Evolutionary conservation across 2,888 invertebrate species (phyloP).

Genomic region (Pomacea canaliculata): DNA sequence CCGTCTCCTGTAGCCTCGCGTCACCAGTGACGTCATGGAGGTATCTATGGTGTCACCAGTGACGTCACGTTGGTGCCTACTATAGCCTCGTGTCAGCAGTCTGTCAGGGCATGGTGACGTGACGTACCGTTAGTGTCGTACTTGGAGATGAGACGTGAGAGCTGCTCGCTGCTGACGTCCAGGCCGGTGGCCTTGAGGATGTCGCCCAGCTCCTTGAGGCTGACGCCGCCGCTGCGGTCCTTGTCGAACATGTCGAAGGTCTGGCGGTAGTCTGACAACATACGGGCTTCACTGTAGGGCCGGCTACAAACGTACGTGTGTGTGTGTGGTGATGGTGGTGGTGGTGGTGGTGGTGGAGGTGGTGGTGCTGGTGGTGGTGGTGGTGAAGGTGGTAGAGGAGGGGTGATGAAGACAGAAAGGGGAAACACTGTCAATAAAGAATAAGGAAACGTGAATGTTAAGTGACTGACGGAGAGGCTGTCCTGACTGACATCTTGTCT

Average conservation of each 20-base stretch:
- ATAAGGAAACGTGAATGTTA: too few relatives aligned
- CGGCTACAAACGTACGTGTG: too few relatives aligned
- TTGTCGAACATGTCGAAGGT: constrained; percentile 26
- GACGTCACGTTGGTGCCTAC: too few relatives aligned
- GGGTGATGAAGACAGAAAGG: too few relatives aligned
- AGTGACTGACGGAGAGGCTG: neutral
- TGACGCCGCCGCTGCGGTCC: constrained; percentile 30
- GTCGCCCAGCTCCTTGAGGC: constrained; percentile 30
- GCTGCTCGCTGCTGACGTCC: constrained; percentile 21
- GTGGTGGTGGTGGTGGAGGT: neutral
- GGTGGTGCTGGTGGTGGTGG: neutral
- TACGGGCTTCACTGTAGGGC: neutral
- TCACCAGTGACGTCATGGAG: too few relatives aligned
- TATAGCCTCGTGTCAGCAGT: too few relatives aligned
- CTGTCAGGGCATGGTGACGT: neutral
- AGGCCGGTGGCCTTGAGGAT: constrained; percentile 32
- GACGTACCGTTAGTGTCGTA: constrained; percentile 19
- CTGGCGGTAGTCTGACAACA: constrained; percentile 24
- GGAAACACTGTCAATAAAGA: too few relatives aligned
- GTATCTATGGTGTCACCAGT: too few relatives aligned
- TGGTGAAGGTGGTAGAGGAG: too few relatives aligned
- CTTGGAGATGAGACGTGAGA: constrained; percentile 6
- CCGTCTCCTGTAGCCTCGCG: too few relatives aligned
- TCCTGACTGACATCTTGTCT: too few relatives aligned
- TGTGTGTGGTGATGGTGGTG: too few relatives aligned